Evolutionary conservation across 37 sponge, comb jelly and placozoan genomes (phyloP).

Genomic region (Aplysina aerophoba): DNA sequence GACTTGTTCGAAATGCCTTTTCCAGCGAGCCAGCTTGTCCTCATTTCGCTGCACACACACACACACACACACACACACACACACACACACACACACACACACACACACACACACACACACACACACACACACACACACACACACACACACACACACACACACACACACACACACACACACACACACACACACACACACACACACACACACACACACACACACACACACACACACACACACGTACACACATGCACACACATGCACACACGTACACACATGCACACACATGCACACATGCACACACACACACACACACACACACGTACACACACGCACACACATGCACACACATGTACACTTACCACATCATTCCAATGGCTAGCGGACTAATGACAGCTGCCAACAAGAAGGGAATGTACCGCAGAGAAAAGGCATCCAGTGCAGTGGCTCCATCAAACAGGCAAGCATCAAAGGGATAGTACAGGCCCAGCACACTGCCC

Average conservation of each 20-base stretch:
- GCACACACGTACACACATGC: background rate
- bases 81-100: slow-evolving; percentile 43
- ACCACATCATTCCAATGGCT: slow-evolving; percentile 30
- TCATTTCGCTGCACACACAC: slow-evolving; percentile 1
- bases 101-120: slow-evolving; percentile 37
- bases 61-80: slow-evolving; percentile 35
- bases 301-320: background rate
- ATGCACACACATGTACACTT: slow-evolving; percentile 6
- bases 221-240: slow-evolving; percentile 36
- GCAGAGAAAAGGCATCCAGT: background rate
- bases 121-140: too few species aligned
- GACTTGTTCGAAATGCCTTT: too few species aligned
- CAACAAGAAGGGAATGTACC: slow-evolving; percentile 8
- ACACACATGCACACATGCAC: background rate
- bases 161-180: background rate
- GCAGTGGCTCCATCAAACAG: background rate
- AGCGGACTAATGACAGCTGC: background rate
- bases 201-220: slow-evolving; percentile 26
- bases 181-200: background rate
- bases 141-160: too few species aligned
- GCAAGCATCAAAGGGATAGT: slow-evolving; percentile 24
- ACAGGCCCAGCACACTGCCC: slow-evolving; percentile 13
- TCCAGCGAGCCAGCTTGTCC: too few species aligned
- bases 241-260: slow-evolving; percentile 23
- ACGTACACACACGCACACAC: background rate